Evolutionary conservation across 35 echinoderm and acorn worm genomes (phyloP).

Genomic region (Anneissia japonica): DNA sequence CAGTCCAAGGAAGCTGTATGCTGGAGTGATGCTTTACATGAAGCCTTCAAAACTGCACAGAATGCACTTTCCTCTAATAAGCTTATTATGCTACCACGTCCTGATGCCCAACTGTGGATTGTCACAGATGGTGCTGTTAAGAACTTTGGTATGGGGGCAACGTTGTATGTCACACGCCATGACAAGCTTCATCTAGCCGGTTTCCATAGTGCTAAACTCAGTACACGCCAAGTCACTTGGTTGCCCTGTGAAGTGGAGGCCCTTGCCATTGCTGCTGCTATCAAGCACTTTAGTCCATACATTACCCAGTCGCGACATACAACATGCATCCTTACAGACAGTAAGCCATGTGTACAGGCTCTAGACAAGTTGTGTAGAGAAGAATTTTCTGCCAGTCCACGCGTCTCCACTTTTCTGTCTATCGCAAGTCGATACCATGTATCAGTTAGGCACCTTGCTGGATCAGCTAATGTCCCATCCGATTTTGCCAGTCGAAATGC

Average conservation of each 20-base stretch:
- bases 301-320: constrained; percentile 40
- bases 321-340: constrained; percentile 39
- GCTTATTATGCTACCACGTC: constrained; percentile 17
- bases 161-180: constrained; percentile 28
- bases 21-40: neutral
- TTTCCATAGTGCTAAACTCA: constrained; percentile 36
- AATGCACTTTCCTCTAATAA: neutral
- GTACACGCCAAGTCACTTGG: constrained; percentile 29
- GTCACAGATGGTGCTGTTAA: constrained; percentile 36
- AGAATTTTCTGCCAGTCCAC: constrained; percentile 54
- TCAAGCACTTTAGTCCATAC: constrained; percentile 47
- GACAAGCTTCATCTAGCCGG: constrained; percentile 9
- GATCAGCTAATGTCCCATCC: constrained; percentile 50
- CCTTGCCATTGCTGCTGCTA: constrained; percentile 29
- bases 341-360: constrained; percentile 62
- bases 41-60: neutral
- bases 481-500: constrained; percentile 62
- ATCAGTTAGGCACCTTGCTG: constrained; percentile 57
- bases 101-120: constrained; percentile 38
- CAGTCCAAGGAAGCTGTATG: neutral
- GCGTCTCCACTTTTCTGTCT: constrained; percentile 54
- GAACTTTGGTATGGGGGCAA: constrained; percentile 31
- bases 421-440: constrained; percentile 52
- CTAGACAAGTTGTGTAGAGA: constrained; percentile 33
- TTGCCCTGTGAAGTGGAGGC: constrained; percentile 39